Percentiles rank a stretch among this genome's conserved stretches.
phyloP scores from a whole-genome alignment of 1,140 invertebrate species.

The Drosophila micromelanica region DNA sequence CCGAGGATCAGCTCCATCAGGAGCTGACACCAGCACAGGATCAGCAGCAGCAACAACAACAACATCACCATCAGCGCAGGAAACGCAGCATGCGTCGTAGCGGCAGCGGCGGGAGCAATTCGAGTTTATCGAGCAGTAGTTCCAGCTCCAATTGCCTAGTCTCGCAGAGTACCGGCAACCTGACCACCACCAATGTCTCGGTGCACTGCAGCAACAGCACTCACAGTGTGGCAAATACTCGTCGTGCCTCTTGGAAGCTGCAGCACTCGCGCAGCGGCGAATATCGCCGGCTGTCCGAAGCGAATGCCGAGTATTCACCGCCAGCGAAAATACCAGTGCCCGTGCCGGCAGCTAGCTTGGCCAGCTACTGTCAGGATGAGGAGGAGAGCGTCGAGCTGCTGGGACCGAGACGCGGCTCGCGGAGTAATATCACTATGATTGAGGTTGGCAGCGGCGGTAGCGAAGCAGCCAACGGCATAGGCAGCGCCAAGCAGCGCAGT shows the following conservation, averaged over 20 bases:
- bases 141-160: constrained; percentile 71
- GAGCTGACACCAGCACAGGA: constrained; percentile 14
- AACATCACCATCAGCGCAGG: constrained; percentile 6
- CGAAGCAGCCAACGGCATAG: not conserved
- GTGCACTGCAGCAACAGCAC: constrained; percentile 63
- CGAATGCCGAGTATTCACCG: constrained; percentile 63
- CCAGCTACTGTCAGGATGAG: constrained; percentile 50
- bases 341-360: constrained; percentile 11
- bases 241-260: constrained; percentile 73
- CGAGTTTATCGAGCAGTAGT: constrained; percentile 71
- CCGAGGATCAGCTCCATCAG: constrained; percentile 44
- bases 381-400: constrained; percentile 73
- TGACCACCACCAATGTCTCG: constrained; percentile 61
- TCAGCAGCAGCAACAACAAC: constrained; percentile 16
- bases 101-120: constrained; percentile 62
- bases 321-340: constrained; percentile 61
- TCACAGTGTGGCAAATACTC: constrained; percentile 56
- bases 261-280: constrained; percentile 72
- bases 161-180: constrained; percentile 64
- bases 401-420: constrained; percentile 54
- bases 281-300: constrained; percentile 68
- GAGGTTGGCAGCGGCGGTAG: constrained; percentile 16
- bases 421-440: constrained; percentile 19
- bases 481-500: constrained; percentile 27
- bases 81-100: constrained; percentile 49